Base-by-base conservation (phyloP, 2,888 invertebrate species). In the Drosophila multiciliata region DNA sequence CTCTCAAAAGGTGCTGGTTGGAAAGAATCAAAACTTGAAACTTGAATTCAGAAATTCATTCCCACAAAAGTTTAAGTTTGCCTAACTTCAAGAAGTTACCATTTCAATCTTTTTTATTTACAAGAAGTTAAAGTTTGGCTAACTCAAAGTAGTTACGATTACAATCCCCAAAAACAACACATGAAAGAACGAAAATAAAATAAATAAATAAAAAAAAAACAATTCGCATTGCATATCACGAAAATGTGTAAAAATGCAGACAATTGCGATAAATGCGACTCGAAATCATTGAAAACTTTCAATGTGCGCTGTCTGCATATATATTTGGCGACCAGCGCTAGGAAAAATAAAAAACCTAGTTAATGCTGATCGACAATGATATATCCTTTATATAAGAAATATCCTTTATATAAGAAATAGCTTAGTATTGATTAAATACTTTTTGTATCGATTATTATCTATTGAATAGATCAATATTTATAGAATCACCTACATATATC, bases 241-340 rank as follows among this genome's bases (percentile, higher is more conserved):
- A 58, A 69, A 55, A 54, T 66, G 72, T 73, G 79, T 70, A 69
- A 73, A 88, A 84, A 83, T 68, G 76, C 83, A 88, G 89, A 84
- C 83, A 88, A 88, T 80, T 78, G 83, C 89, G 84, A 85, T 85
- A 85, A 89, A 87, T 80, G 87, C 73, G 62, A 73, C 55, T 74
- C 48, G 62, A 89, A 87, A 89, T 89, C 84, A 89, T 84, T 85
- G 89, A 86, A 89, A 89, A 79, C 89, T 79, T 78, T 87, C 89
- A 84, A 88, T 87, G 89, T 78, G 87, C 75, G 75, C 60, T 82
- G 79, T 79, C 79, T 82, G 82, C 75, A 79, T 75, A 63, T 68
- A 84, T 79, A 80, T 78, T 80, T 72, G 66, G 53, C 55, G 50
- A 72, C 62, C 62, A 68, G 26, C 29, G 32, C 23, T 33, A 9